Percentiles rank a stretch among this genome's conserved stretches.
Evolutionary conservation across 2,113 vertebrate species (phyloP).

Genomic region (Ceyx margarethae): DNA sequence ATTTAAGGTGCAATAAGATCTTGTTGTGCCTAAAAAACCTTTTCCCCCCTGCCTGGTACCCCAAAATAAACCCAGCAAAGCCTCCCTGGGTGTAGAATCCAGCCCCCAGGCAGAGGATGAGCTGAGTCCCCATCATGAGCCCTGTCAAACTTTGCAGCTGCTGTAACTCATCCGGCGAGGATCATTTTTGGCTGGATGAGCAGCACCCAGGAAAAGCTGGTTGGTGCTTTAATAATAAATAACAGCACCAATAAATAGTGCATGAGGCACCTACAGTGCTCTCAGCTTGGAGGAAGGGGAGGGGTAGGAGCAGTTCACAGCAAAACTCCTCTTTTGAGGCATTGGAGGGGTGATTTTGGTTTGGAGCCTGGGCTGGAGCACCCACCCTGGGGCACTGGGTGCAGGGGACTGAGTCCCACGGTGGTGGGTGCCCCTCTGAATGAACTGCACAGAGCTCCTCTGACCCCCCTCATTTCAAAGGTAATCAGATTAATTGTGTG

Average conservation of each 20-base stretch:
- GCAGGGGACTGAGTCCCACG: accelerated
- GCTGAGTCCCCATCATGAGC: neutral
- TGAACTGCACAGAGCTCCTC: neutral
- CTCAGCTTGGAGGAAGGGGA: neutral
- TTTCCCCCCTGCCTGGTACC: neutral
- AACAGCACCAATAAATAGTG: neutral
- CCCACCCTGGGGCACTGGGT: neutral
- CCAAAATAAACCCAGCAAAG: neutral
- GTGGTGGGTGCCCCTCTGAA: neutral
- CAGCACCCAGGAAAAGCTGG: neutral
- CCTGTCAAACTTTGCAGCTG: neutral
- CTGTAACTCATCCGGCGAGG: neutral
- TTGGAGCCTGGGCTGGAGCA: neutral
- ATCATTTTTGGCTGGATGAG: neutral
- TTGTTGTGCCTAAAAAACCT: neutral
- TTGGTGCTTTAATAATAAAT: neutral
- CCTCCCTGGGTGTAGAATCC: neutral
- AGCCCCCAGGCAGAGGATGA: neutral
- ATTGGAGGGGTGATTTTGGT: neutral
- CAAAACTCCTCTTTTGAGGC: neutral
- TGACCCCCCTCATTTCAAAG: neutral
- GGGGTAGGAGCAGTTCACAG: neutral
- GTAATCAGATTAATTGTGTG: neutral
- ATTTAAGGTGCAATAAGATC: neutral
- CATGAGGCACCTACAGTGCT: neutral